A percentile compares a stretch with the other conserved stretches of the same genome.
Conservation (phyloP, 2,113 vertebrate genomes). For the Oreochromis spilurus region DNA sequence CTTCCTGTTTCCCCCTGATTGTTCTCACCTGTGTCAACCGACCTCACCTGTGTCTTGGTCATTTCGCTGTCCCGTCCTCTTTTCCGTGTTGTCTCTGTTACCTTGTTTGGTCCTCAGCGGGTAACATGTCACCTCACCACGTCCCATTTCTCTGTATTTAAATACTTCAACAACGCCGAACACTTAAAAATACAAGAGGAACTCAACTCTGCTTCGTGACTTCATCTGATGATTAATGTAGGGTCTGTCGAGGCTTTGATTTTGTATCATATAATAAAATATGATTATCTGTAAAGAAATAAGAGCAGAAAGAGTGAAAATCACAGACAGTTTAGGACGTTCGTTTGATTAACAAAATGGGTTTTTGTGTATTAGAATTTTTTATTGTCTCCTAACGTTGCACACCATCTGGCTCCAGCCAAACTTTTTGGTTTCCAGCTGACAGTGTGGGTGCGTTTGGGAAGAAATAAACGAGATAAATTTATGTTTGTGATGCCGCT, state of each 20-base stretch:
- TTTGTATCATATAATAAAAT: not conserved
- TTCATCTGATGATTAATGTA: not conserved
- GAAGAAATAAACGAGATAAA: constrained; percentile 6
- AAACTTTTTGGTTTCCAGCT: constrained; percentile 8
- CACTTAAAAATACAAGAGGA: not conserved
- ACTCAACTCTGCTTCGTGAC: not conserved
- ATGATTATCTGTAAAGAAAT: not conserved
- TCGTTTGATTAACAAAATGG: not conserved
- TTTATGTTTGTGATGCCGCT: constrained; percentile 19
- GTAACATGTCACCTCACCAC: not conserved
- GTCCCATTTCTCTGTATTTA: not conserved
- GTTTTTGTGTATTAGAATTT: not conserved
- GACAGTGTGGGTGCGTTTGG: constrained; percentile 7
- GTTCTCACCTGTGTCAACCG: not conserved
- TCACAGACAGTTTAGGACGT: not conserved
- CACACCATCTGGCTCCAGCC: constrained; percentile 30
- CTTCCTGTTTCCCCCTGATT: fast-evolving
- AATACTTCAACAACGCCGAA: not conserved
- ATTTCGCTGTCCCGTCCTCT: not conserved
- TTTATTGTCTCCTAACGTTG: not conserved
- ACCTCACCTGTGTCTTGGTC: not conserved
- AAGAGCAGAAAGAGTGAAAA: not conserved
- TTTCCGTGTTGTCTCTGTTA: not conserved
- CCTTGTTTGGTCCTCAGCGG: not conserved
- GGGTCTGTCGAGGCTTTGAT: not conserved